Conservation (phyloP, 2,113 vertebrate species). For the Paedocypris sp. region DNA sequence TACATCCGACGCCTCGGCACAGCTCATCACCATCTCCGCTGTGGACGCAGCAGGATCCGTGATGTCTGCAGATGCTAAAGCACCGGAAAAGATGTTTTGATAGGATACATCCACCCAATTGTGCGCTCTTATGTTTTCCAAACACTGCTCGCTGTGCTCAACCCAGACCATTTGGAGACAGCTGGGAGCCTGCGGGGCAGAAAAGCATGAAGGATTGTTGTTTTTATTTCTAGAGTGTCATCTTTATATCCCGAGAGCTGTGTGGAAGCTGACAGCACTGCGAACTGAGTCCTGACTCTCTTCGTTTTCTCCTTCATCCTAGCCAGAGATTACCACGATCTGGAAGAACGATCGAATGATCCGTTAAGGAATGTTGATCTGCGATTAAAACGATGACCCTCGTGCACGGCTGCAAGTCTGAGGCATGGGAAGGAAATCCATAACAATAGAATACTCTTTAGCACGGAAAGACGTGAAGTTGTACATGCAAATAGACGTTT, state of each 20-base stretch:
- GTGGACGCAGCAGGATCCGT: not conserved
- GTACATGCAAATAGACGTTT: too few species aligned
- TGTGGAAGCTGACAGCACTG: not conserved
- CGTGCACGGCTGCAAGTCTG: not conserved
- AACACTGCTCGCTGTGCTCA: not conserved
- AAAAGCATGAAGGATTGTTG: not conserved
- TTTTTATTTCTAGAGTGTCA: not conserved
- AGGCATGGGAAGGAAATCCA: not conserved
- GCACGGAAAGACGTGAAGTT: too few species aligned
- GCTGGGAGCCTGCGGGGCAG: not conserved
- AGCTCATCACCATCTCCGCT: not conserved
- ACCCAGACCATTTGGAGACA: not conserved
- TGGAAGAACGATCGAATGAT: not conserved
- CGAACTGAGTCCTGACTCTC: not conserved
- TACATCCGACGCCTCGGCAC: not conserved
- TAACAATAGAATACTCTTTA: too few species aligned
- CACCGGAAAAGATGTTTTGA: constrained; percentile 14
- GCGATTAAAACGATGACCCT: constrained; percentile 1
- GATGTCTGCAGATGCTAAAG: constrained; percentile 6
- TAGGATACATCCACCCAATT: constrained; percentile 6
- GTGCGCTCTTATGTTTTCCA: not conserved
- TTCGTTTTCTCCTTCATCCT: not conserved
- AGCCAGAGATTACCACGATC: constrained; percentile 15
- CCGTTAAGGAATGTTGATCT: constrained; percentile 26
- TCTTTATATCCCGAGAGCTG: not conserved